These are phyloP conservation scores for Papilio elwesi DNA, from an alignment of 2,888 invertebrate genomes.

Conservation along the genomic window DNA sequence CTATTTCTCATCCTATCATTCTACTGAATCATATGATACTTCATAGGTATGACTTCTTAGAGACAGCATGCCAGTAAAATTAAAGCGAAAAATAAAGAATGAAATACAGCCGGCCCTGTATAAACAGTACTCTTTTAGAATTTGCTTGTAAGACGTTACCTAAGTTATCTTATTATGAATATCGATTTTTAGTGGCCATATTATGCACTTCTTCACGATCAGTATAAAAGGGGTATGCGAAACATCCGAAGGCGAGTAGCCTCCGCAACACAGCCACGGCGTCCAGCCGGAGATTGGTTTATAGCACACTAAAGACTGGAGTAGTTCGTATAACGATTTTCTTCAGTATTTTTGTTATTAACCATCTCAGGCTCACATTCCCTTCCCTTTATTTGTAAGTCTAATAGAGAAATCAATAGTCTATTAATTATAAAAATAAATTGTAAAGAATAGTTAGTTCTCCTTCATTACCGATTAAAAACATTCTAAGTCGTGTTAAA, in stretches of 20 bases:
- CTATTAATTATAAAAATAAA: neutral
- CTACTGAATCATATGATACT: too few relatives aligned
- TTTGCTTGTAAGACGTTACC: constrained; percentile 63
- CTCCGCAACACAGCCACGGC: constrained; percentile 74
- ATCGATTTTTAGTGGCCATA: constrained; percentile 75
- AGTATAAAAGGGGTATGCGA: constrained; percentile 69
- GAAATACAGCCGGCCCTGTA: constrained; percentile 53
- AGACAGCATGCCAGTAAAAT: too few relatives aligned
- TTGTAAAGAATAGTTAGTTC: neutral
- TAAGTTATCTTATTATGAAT: constrained; percentile 79
- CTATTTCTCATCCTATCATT: too few relatives aligned
- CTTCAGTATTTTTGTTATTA: constrained; percentile 81
- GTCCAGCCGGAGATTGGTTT: constrained; percentile 73
- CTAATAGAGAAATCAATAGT: constrained; percentile 37
- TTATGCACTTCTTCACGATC: constrained; percentile 62
- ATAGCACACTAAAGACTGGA: constrained; percentile 78
- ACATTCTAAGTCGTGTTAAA: neutral
- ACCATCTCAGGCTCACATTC: constrained; percentile 71
- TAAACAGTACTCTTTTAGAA: constrained; percentile 5
- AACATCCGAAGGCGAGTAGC: constrained; percentile 66
- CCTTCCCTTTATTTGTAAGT: constrained; percentile 60
- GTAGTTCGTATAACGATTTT: constrained; percentile 84
- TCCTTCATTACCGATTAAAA: neutral
- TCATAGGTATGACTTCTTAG: too few relatives aligned
- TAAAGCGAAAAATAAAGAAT: neutral